Percentiles rank a stretch among this genome's conserved stretches.
phyloP scores from a whole-genome alignment of 2,113 vertebrate species.

The Alligator mississippiensis region DNA sequence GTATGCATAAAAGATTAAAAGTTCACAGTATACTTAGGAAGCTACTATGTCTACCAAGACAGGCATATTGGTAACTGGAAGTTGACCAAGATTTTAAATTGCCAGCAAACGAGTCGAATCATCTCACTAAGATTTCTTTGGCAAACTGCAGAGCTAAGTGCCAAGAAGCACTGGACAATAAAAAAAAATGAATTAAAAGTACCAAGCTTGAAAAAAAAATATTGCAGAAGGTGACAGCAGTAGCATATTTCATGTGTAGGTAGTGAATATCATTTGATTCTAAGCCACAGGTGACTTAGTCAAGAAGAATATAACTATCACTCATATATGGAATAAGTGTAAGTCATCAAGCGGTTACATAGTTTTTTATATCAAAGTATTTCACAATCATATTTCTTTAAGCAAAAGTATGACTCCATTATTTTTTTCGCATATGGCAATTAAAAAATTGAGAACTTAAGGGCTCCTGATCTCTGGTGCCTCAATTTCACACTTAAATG shows the following conservation, averaged over 20 bases:
- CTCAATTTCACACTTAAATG: background rate
- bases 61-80: constrained; percentile 29
- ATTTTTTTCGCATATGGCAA: background rate
- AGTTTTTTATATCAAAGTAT: background rate
- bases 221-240: background rate
- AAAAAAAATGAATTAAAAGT: background rate
- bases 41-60: background rate
- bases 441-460: background rate
- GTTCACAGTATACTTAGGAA: background rate
- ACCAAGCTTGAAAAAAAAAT: background rate
- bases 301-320: background rate
- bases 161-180: constrained; percentile 2
- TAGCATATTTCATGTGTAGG: background rate
- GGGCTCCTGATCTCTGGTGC: background rate
- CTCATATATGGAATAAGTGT: background rate
- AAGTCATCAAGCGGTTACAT: background rate
- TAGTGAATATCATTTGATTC: background rate
- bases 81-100: constrained; percentile 16
- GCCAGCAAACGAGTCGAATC: constrained; percentile 27
- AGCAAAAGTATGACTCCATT: background rate
- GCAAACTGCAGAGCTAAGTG: background rate
- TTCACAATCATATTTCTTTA: background rate
- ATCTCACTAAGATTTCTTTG: background rate
- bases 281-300: background rate
- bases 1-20: background rate